A percentile compares a stretch with the other conserved stretches of the same genome.
These are phyloP conservation scores for Crocuta crocuta DNA, from an alignment of 2,113 vertebrate genomes.

Conservation along the genomic window DNA sequence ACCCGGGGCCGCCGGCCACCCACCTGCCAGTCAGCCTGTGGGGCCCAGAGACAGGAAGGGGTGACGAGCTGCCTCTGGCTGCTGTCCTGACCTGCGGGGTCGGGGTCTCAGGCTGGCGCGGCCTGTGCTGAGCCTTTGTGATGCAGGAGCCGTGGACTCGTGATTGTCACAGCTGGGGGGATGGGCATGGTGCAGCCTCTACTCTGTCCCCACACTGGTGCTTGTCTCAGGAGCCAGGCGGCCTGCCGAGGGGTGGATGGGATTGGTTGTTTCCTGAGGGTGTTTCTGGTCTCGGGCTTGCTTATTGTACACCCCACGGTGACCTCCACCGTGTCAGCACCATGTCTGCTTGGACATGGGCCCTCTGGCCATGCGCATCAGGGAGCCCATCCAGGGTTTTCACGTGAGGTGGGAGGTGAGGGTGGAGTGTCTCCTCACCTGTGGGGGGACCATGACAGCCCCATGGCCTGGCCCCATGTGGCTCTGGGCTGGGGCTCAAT, in stretches of 20 bases:
- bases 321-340: neutral
- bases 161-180: neutral
- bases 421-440: neutral
- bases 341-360: neutral
- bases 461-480: fast-evolving
- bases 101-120: no score
- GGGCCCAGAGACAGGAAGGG: no score
- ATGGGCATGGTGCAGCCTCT: neutral
- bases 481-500: neutral
- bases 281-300: neutral
- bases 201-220: fast-evolving
- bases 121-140: neutral
- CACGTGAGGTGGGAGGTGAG: neutral
- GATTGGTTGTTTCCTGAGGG: neutral
- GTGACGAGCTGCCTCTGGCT: no score
- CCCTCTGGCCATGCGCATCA: fast-evolving
- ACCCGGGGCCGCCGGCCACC: fast-evolving
- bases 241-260: no score
- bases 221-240: neutral
- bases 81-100: neutral
- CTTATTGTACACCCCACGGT: no score
- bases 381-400: neutral
- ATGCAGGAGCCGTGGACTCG: no score
- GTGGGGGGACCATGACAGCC: neutral
- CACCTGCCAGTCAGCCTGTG: no score